Evolutionary conservation across 2,113 vertebrate species (phyloP).

Genomic region (Dicrurus megarhynchus): DNA sequence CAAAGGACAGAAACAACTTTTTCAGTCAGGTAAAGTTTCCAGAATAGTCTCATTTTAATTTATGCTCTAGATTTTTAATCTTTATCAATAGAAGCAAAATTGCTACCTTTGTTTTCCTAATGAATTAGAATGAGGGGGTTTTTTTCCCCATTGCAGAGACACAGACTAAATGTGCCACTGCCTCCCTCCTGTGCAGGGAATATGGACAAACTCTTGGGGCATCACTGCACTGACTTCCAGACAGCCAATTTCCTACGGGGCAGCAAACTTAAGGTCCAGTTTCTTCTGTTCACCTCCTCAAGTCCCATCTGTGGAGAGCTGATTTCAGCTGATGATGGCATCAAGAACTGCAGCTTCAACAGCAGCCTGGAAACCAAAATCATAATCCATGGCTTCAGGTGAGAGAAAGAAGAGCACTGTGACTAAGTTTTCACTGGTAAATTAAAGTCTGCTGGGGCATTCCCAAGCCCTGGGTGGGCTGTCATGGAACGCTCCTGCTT

Average conservation of each 20-base stretch:
- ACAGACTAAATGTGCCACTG: not conserved
- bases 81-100: not conserved
- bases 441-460: not conserved
- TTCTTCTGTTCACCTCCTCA: conserved; percentile 81
- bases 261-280: conserved; percentile 76
- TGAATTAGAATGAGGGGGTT: not conserved
- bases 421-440: not conserved
- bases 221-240: conserved; percentile 71
- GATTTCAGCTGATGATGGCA: conserved; percentile 61
- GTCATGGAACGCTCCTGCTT: not conserved
- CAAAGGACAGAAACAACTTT: not conserved
- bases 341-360: conserved; percentile 79
- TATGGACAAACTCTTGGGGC: not conserved
- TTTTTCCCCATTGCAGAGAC: not conserved
- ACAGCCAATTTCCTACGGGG: conserved; percentile 63
- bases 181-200: conserved; percentile 7
- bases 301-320: conserved; percentile 76
- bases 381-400: conserved; percentile 96
- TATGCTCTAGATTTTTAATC: not conserved
- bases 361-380: conserved; percentile 82
- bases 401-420: not conserved
- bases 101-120: not conserved
- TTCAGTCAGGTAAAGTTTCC: not conserved
- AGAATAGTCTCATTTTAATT: not conserved
- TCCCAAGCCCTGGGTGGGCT: not conserved